A percentile compares a stretch with the other conserved stretches of the same genome.
Conservation (phyloP, 2,113 vertebrate species). For the Nannospalax galili region DNA sequence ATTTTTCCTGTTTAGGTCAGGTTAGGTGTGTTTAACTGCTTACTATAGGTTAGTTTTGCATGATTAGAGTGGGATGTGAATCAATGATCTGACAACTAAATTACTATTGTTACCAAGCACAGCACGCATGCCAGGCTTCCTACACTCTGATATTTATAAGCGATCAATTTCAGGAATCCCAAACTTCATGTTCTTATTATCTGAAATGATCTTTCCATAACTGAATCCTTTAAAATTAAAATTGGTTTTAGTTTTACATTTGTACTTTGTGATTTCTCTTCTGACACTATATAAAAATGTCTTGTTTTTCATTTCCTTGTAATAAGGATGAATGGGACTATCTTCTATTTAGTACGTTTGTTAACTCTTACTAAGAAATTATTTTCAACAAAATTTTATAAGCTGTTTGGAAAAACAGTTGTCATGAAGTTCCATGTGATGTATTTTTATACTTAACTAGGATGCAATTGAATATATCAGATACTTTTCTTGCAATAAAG, state of each 20-base stretch:
- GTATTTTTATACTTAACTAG: neutral
- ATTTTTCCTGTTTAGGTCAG: neutral
- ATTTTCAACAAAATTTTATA: neutral
- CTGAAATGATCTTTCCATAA: neutral
- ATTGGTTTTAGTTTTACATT: neutral
- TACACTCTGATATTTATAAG: neutral
- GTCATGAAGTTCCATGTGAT: neutral
- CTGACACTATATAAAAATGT: neutral
- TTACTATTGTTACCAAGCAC: neutral
- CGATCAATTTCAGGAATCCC: neutral
- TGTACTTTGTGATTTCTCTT: neutral
- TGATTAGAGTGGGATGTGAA: neutral
- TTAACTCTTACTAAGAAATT: neutral
- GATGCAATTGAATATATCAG: neutral
- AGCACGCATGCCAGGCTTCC: neutral
- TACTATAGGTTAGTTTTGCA: neutral
- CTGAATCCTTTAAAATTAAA: neutral
- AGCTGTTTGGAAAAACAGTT: neutral
- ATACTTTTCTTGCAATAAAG: neutral
- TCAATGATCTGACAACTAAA: neutral
- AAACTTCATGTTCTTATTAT: neutral
- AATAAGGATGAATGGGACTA: neutral
- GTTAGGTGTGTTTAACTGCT: neutral
- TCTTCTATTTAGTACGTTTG: neutral
- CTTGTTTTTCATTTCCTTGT: neutral